phyloP scores from a whole-genome alignment of 2,113 vertebrate species.

The Eleginops maclovinus region DNA sequence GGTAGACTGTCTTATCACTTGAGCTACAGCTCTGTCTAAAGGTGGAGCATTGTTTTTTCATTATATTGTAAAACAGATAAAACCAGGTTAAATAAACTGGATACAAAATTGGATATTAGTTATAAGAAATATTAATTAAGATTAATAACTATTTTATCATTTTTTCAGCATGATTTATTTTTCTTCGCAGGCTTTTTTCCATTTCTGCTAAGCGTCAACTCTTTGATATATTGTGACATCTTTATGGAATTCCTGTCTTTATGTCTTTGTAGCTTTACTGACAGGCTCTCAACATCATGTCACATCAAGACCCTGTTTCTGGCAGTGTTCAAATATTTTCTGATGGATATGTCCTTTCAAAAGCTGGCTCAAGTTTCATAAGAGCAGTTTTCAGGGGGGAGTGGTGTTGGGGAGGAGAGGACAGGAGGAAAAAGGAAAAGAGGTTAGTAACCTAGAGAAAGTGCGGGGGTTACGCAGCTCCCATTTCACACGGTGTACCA shows the following conservation, averaged over 20 bases:
- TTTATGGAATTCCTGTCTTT: neutral
- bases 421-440: slow-evolving; percentile 26
- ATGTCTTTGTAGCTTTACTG: neutral
- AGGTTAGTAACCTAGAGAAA: slow-evolving; percentile 73
- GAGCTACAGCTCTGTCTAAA: slow-evolving; percentile 32
- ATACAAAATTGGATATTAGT: neutral
- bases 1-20: slow-evolving; percentile 33
- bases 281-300: neutral
- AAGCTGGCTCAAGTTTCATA: slow-evolving; percentile 42
- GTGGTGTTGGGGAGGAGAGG: slow-evolving; percentile 33
- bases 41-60: slow-evolving; percentile 4
- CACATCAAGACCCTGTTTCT: neutral
- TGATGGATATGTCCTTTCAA: slow-evolving; percentile 31
- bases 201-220: neutral
- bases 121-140: too few relatives aligned
- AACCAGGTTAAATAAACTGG: neutral
- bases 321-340: slow-evolving; percentile 12
- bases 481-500: slow-evolving; percentile 73
- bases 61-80: too few relatives aligned
- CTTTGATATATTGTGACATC: neutral
- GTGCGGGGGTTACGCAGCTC: slow-evolving; percentile 73
- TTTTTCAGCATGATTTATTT: too few relatives aligned
- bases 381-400: slow-evolving; percentile 30
- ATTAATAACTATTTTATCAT: too few relatives aligned
- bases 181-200: neutral